Percentiles rank a stretch among this genome's conserved stretches.
Conservation (phyloP, 2,888 invertebrate genomes). For the Acrobeloides nanus region DNA sequence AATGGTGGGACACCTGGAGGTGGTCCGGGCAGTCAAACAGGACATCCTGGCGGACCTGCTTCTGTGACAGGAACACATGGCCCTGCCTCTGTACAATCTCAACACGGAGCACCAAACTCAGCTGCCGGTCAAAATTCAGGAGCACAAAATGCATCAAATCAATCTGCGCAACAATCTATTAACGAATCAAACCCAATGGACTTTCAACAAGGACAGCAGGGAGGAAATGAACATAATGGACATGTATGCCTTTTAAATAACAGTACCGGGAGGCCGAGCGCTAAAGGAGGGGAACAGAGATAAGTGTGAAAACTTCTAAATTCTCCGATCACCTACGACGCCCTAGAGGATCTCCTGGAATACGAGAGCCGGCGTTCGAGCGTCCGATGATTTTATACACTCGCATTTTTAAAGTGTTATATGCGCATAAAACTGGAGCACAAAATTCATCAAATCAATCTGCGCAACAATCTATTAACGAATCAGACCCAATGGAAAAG, state of each 20-base stretch:
- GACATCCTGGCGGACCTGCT: slow-evolving; percentile 13
- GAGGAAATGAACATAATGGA: no score
- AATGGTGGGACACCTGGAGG: slow-evolving; percentile 25
- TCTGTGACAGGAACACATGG: slow-evolving; percentile 10
- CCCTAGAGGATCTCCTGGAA: no score
- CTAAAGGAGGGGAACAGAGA: no score
- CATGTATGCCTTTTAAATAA: no score
- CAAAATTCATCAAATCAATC: slow-evolving; percentile 5
- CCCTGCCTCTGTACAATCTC: slow-evolving; percentile 30
- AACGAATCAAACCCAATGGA: no score
- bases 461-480: slow-evolving; percentile 3
- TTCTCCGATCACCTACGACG: no score
- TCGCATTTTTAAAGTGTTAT: no score
- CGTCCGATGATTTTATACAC: no score
- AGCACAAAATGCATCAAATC: slow-evolving; percentile 2
- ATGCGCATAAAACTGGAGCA: background rate
- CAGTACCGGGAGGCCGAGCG: no score
- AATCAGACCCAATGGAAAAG: no score
- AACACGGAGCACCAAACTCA: slow-evolving; percentile 22
- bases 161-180: slow-evolving; percentile 7
- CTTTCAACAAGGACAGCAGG: slow-evolving; percentile 6
- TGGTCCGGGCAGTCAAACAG: slow-evolving; percentile 17
- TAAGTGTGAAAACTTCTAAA: no score
- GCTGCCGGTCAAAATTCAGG: background rate
- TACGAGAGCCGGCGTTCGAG: no score